These are phyloP conservation scores for Xyliphius kryptos DNA, from an alignment of 2,113 vertebrate species.

Conservation along the genomic window DNA sequence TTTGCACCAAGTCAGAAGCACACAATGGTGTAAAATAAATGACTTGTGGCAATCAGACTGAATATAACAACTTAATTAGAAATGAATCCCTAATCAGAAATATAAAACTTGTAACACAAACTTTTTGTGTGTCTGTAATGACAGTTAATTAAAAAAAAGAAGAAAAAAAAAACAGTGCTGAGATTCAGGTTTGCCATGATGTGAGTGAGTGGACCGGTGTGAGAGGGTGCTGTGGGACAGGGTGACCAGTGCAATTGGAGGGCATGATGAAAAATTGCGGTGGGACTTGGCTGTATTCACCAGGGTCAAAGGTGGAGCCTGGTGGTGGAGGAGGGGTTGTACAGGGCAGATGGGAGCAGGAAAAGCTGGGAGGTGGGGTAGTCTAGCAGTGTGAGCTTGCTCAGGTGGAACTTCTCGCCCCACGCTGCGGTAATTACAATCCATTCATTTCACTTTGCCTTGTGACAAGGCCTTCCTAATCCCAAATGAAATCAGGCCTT, in stretches of 20 bases:
- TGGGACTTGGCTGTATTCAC: slow-evolving; percentile 48
- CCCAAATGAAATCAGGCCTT: slow-evolving; percentile 52
- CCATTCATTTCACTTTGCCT: slow-evolving; percentile 74
- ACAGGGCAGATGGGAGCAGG: slow-evolving; percentile 54
- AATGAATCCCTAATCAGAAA: no score
- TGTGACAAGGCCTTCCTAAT: slow-evolving; percentile 63
- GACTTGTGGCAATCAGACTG: no score
- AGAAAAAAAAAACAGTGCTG: slow-evolving; percentile 11
- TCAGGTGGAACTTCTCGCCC: slow-evolving; percentile 64
- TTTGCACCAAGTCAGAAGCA: background rate
- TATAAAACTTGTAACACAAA: no score
- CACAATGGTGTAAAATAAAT: background rate
- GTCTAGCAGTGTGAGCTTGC: slow-evolving; percentile 58
- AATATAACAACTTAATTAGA: no score
- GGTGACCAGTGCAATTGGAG: slow-evolving; percentile 46
- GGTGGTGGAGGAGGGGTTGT: slow-evolving; percentile 29
- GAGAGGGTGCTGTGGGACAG: slow-evolving; percentile 41
- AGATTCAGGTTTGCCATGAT: slow-evolving; percentile 12
- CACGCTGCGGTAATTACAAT: slow-evolving; percentile 65
- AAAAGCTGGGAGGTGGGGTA: slow-evolving; percentile 36
- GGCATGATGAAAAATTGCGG: slow-evolving; percentile 61
- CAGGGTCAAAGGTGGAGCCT: slow-evolving; percentile 38
- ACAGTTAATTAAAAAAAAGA: slow-evolving; percentile 52
- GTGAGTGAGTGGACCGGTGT: slow-evolving; percentile 35
- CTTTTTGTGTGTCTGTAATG: slow-evolving; percentile 24